Base-by-base conservation (phyloP, 2,797 vertebrate species). In the Silurus aristotelis region DNA sequence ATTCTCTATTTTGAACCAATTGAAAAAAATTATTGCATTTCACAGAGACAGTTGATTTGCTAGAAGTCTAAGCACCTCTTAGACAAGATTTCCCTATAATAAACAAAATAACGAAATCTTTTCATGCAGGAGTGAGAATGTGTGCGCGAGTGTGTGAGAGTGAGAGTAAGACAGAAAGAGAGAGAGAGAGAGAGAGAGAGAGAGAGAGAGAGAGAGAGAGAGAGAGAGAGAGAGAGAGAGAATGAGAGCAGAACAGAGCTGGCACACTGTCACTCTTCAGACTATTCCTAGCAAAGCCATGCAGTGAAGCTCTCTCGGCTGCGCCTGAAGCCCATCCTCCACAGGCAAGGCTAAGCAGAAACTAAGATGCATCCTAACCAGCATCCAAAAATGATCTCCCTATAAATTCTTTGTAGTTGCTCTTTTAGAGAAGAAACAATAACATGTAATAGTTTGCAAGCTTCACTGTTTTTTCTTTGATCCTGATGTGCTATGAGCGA, bases 241-340 rank as follows among this genome's bases (percentile, higher is more conserved):
- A 68, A 38, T 46, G 38, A 48, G 79, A 66, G 63, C 60, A 64
- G 82, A 83, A 76, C 56, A 79, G 82, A 78, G 64, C 64, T 70
- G 72, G 85, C 85, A 86, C 25, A 31, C 85, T 77, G 80, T 86
- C 85, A 86, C 80, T 76, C 85, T 77, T 86, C 56, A 83, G 66
- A 70, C 85, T 78, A 83, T 83, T 86, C 80, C 73, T 79, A 86
- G 80, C 81, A 79, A 79, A 78, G 66, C 85, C 58, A 55, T 61
- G 80, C 71, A 67, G 72, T 13, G 48, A 73, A 46, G 72, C 43
- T 78, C 63, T 71, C 80, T 77, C 52, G 6, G 43, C n/a, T 83
- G 38, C 1, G 80, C 61, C 81, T 86, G 48, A 56, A 86, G 67
- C 73, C 81, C 85, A 79, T 70, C 80, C 80, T 71, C 72, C 73